These are phyloP conservation scores for Syngnathus scovelli DNA, from an alignment of 2,113 vertebrate species.

Conservation along the genomic window DNA sequence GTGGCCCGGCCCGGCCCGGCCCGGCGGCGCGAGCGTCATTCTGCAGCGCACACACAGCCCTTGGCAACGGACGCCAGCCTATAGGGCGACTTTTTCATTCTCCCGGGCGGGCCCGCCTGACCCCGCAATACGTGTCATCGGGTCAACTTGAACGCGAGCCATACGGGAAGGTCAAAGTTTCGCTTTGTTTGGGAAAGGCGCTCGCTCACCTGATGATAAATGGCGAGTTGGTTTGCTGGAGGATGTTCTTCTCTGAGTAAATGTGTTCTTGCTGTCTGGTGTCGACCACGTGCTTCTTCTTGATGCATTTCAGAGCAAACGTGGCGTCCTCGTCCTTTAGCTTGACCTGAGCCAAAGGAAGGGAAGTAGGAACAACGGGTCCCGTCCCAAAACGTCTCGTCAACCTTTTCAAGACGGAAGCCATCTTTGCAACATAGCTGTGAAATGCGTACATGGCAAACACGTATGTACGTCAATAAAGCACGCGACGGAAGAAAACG, in stretches of 20 bases:
- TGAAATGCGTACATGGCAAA: no score
- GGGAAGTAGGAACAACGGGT: neutral
- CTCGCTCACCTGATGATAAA: conserved; percentile 80
- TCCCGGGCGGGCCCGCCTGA: no score
- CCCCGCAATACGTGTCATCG: neutral
- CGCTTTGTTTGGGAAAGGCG: neutral
- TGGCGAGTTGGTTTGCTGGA: conserved; percentile 77
- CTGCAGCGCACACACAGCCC: conserved; percentile 23
- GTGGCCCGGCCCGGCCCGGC: conserved; percentile 1
- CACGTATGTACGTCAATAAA: no score
- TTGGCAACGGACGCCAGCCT: conserved; percentile 51
- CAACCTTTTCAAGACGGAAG: no score
- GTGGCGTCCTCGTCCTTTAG: conserved; percentile 80
- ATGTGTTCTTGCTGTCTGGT: conserved; percentile 89
- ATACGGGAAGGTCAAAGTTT: neutral
- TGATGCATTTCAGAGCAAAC: conserved; percentile 92
- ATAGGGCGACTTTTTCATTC: neutral
- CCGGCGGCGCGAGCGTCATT: conserved; percentile 37
- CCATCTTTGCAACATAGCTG: no score
- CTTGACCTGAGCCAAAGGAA: conserved; percentile 75
- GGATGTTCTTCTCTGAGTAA: conserved; percentile 88
- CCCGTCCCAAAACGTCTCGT: neutral
- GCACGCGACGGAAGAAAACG: no score
- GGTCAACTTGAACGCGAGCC: no score
- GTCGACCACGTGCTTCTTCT: conserved; percentile 88